phyloP scores from a whole-genome alignment of 2,888 invertebrate genomes.

The Nemotelus pantherinus region DNA sequence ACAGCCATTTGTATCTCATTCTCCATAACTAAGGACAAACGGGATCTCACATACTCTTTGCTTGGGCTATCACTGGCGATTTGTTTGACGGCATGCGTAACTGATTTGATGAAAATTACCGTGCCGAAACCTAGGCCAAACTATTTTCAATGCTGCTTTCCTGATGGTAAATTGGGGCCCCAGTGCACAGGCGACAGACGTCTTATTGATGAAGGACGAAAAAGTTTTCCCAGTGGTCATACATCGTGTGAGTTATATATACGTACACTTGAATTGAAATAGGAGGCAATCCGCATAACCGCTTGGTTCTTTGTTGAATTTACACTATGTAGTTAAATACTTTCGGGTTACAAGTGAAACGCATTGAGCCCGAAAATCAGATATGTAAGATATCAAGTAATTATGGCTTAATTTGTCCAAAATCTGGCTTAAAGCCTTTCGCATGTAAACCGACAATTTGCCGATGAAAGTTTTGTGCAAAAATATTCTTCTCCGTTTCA shows the following conservation, averaged over 20 bases:
- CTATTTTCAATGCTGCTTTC: conserved; percentile 86
- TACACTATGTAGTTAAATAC: no score
- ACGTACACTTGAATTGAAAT: no score
- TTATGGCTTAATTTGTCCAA: no score
- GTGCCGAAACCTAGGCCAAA: conserved; percentile 81
- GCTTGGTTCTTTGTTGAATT: no score
- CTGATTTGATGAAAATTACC: conserved; percentile 62
- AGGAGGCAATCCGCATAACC: no score
- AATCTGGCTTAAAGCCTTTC: no score
- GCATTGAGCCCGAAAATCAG: no score
- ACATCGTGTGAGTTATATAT: conserved; percentile 74
- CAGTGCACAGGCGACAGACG: conserved; percentile 75
- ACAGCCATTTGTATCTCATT: background rate
- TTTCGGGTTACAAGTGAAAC: no score
- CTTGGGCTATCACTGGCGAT: conserved; percentile 73
- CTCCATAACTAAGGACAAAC: conserved; percentile 66
- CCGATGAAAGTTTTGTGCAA: no score
- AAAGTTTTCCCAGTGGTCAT: conserved; percentile 92
- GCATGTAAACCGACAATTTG: no score
- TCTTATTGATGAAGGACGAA: conserved; percentile 79
- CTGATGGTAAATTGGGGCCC: conserved; percentile 70
- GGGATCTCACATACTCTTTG: conserved; percentile 73
- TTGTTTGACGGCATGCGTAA: conserved; percentile 72
- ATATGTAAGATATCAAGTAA: no score
- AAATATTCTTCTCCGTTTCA: conserved; percentile 54